Evolutionary conservation across 1,140 invertebrate genomes (phyloP).

Genomic region (Eumeta japonica): DNA sequence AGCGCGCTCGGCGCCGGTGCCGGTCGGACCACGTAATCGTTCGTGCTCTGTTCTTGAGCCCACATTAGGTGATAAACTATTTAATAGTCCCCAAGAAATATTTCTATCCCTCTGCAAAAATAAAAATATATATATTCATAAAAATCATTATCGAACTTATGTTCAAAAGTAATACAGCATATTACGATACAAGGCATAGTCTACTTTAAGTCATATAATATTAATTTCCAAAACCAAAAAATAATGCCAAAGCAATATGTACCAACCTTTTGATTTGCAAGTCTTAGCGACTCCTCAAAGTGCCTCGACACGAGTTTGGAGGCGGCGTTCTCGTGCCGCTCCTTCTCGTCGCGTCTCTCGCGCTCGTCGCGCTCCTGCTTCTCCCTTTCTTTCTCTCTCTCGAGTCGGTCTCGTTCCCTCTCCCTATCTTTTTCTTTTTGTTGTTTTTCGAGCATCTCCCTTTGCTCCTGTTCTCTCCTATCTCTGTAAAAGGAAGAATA

Average conservation of each 20-base stretch:
- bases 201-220: no score
- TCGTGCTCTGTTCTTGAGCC: conserved; percentile 40
- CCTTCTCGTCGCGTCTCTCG: conserved; percentile 60
- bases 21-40: conserved; percentile 38
- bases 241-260: no score
- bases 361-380: conserved; percentile 56
- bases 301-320: conserved; percentile 75
- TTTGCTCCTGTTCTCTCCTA: conserved; percentile 64
- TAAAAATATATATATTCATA: conserved; percentile 17
- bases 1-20: conserved; percentile 30
- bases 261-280: conserved; percentile 81
- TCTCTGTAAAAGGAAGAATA: conserved; percentile 65
- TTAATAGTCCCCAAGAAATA: conserved; percentile 55
- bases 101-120: conserved; percentile 45
- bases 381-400: conserved; percentile 55
- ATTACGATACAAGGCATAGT: not conserved
- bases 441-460: conserved; percentile 62
- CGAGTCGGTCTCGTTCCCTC: conserved; percentile 50
- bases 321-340: conserved; percentile 72
- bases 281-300: conserved; percentile 83
- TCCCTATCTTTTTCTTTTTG: conserved; percentile 61
- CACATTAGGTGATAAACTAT: no score
- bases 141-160: no score
- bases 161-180: no score
- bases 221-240: no score